phyloP scores from a whole-genome alignment of 2,888 invertebrate genomes.

The Noctua janthina region DNA sequence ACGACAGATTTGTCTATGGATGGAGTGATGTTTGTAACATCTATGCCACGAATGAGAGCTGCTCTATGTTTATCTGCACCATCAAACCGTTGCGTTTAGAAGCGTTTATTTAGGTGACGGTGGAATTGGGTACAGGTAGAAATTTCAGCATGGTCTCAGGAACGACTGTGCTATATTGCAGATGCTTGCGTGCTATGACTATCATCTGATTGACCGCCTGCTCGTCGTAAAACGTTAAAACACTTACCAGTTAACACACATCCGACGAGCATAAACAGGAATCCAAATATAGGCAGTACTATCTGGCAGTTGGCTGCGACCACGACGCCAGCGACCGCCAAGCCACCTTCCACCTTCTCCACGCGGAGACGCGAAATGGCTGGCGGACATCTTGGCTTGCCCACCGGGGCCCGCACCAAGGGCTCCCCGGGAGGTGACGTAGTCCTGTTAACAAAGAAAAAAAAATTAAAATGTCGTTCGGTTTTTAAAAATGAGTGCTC shows the following conservation, averaged over 20 bases:
- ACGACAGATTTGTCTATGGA: neutral
- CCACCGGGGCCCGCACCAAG: slow-evolving; percentile 89
- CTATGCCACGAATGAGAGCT: neutral
- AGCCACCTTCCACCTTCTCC: slow-evolving; percentile 94
- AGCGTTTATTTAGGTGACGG: neutral
- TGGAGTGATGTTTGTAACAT: neutral
- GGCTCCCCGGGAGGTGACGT: slow-evolving; percentile 90
- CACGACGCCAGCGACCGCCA: slow-evolving; percentile 94
- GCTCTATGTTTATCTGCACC: neutral
- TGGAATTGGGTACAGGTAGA: neutral
- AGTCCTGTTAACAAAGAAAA: slow-evolving; percentile 79
- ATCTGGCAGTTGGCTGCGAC: slow-evolving; percentile 95
- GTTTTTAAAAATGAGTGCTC: slow-evolving; percentile 32
- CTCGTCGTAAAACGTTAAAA: neutral
- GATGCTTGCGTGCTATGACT: neutral
- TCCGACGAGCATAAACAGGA: slow-evolving; percentile 94
- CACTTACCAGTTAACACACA: slow-evolving; percentile 93
- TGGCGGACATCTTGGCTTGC: slow-evolving; percentile 91
- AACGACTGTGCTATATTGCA: neutral
- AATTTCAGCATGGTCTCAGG: neutral
- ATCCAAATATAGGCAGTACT: slow-evolving; percentile 94
- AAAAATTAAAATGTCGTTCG: slow-evolving; percentile 19
- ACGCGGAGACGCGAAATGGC: slow-evolving; percentile 93
- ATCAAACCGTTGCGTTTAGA: neutral
- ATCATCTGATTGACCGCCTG: neutral